phyloP scores from a whole-genome alignment of 2,797 vertebrate species.

The Arnoldichthys spilopterus region DNA sequence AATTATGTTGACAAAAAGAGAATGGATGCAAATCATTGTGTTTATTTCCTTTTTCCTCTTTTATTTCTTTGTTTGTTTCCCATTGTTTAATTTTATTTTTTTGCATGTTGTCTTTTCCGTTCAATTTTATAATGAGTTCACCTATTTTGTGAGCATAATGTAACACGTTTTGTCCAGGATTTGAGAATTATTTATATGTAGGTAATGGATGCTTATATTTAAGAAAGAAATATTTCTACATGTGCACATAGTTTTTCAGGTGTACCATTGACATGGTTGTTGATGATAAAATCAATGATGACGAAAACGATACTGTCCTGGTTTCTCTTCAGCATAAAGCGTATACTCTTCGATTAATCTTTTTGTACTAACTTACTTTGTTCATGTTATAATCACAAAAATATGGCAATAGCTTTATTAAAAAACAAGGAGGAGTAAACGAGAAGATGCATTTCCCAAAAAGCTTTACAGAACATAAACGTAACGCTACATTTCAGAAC shows the following conservation, averaged over 20 bases:
- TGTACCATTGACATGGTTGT: constrained; percentile 99
- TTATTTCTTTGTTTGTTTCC: not conserved
- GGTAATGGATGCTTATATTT: constrained; percentile 99
- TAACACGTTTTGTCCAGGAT: constrained; percentile 92
- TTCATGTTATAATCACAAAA: no score
- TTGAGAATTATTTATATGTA: constrained; percentile 99
- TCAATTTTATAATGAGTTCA: constrained; percentile 79
- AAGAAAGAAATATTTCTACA: constrained; percentile 99
- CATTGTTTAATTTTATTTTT: constrained; percentile 40
- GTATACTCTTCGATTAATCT: not conserved
- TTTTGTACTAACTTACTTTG: no score
- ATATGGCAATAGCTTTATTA: not conserved
- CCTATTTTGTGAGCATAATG: constrained; percentile 91
- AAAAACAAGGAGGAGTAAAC: not conserved
- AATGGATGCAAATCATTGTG: constrained; percentile 86
- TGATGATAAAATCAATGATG: constrained; percentile 95
- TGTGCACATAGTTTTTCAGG: constrained; percentile 99
- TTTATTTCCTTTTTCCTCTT: constrained; percentile 90
- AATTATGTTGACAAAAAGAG: constrained; percentile 86
- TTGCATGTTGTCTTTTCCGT: constrained; percentile 93
- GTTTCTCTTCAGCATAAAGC: constrained; percentile 62
- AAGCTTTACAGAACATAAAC: no score
- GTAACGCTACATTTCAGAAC: constrained; percentile 67
- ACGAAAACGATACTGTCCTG: constrained; percentile 74
- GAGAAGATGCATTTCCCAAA: no score